Evolutionary conservation across 2,797 vertebrate genomes (phyloP).

Genomic region (Pipistrellus pipistrellus): DNA sequence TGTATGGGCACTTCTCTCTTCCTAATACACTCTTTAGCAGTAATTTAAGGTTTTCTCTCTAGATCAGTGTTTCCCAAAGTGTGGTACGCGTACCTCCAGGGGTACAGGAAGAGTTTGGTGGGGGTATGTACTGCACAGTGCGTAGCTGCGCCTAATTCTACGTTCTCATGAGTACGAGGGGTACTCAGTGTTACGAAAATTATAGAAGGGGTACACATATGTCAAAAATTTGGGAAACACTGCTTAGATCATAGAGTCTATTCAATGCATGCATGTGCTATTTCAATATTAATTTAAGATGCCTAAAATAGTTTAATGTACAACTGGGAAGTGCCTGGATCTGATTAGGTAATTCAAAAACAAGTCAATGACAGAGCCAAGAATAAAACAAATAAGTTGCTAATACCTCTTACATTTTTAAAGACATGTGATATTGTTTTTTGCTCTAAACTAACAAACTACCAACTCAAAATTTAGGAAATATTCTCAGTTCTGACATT

Average conservation of each 20-base stretch:
- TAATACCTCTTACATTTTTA: background rate
- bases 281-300: conserved; percentile 10
- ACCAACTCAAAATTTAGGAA: conserved; percentile 47
- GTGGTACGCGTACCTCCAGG: too few species aligned
- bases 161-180: too few species aligned
- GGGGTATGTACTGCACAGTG: too few species aligned
- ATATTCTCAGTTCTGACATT: conserved; percentile 66
- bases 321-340: conserved; percentile 39
- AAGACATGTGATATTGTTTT: conserved; percentile 20
- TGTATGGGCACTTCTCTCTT: background rate
- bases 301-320: background rate
- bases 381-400: conserved; percentile 4
- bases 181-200: too few species aligned
- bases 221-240: too few species aligned
- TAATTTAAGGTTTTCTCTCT: conserved; percentile 44
- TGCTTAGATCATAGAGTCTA: background rate
- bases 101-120: too few species aligned
- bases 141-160: too few species aligned
- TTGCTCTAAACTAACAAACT: conserved; percentile 65
- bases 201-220: too few species aligned
- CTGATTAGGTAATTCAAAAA: conserved; percentile 46
- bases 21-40: background rate
- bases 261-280: background rate
- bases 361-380: conserved; percentile 19
- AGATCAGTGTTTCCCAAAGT: background rate